A percentile compares a stretch with the other conserved stretches of the same genome.
These are phyloP conservation scores for Catagonus wagneri DNA, from an alignment of 2,113 vertebrate species.

Conservation along the genomic window DNA sequence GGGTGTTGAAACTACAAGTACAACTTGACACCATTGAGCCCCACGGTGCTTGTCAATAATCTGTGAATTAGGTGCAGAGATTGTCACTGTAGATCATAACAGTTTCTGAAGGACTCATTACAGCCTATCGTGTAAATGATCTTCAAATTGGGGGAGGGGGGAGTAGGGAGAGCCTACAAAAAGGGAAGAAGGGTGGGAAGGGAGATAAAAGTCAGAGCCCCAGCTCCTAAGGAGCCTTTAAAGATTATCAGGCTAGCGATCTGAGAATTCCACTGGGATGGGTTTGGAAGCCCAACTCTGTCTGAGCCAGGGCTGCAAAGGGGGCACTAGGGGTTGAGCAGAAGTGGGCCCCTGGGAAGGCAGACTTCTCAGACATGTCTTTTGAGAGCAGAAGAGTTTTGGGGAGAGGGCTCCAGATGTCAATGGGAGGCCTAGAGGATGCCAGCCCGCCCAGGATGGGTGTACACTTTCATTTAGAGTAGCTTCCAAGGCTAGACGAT, in stretches of 20 bases:
- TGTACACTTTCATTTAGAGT: conserved; percentile 47
- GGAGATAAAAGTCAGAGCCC: conserved; percentile 85
- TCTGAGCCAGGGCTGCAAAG: conserved; percentile 51
- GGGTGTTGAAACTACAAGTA: conserved; percentile 84
- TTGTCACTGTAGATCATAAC: conserved; percentile 85
- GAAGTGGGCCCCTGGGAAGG: conserved; percentile 77
- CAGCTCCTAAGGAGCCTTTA: conserved; percentile 78
- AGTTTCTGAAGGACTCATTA: conserved; percentile 87
- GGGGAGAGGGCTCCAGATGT: conserved; percentile 49
- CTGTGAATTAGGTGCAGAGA: conserved; percentile 83
- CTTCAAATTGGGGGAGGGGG: conserved; percentile 84
- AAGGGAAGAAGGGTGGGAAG: conserved; percentile 76
- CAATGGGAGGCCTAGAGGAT: conserved; percentile 59
- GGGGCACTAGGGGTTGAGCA: conserved; percentile 14
- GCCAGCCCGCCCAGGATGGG: conserved; percentile 48
- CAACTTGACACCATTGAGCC: conserved; percentile 86
- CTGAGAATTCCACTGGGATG: conserved; percentile 80
- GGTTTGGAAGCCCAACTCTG: conserved; percentile 73
- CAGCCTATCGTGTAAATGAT: conserved; percentile 86
- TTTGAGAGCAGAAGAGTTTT: conserved; percentile 71
- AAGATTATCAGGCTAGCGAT: conserved; percentile 82
- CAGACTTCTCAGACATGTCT: conserved; percentile 59
- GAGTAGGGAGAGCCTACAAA: conserved; percentile 81
- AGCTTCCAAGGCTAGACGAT: neutral
- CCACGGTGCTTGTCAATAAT: conserved; percentile 84